Conservation (phyloP, 2,113 vertebrate species). For the Hystrix brachyura region DNA sequence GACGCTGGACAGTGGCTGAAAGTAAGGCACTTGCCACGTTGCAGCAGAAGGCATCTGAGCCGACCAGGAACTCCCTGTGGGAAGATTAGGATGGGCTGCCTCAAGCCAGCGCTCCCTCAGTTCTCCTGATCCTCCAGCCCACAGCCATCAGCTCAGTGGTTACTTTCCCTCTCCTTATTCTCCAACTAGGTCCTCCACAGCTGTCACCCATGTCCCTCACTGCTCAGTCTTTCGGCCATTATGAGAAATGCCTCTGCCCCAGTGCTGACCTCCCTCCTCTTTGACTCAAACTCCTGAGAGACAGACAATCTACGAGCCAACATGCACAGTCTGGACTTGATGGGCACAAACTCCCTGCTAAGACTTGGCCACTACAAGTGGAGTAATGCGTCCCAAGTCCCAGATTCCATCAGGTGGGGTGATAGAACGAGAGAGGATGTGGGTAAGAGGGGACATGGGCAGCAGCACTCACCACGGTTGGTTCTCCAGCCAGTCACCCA, state of each 20-base stretch:
- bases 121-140: background rate
- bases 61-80: constrained; percentile 89
- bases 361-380: background rate
- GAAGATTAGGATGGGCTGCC: background rate
- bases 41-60: constrained; percentile 86
- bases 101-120: background rate
- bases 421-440: background rate
- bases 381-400: background rate
- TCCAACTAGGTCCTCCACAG: background rate
- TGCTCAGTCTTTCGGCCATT: background rate
- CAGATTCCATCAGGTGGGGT: background rate
- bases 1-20: constrained; percentile 86
- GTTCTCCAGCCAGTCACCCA: constrained; percentile 89
- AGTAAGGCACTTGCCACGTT: constrained; percentile 84
- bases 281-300: background rate
- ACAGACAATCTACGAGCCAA: background rate
- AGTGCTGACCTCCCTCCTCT: constrained; percentile 3
- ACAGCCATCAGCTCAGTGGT: background rate
- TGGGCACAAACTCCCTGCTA: background rate
- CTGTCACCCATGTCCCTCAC: background rate
- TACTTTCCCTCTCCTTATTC: background rate
- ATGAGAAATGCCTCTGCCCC: background rate
- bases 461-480: constrained; percentile 89
- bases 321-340: background rate
- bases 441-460: background rate